Percentiles rank a stretch among this genome's conserved stretches.
These are phyloP conservation scores for Spongilla lacustris DNA, from an alignment of 37 sponge, comb jelly and placozoan genomes.

Conservation along the genomic window DNA sequence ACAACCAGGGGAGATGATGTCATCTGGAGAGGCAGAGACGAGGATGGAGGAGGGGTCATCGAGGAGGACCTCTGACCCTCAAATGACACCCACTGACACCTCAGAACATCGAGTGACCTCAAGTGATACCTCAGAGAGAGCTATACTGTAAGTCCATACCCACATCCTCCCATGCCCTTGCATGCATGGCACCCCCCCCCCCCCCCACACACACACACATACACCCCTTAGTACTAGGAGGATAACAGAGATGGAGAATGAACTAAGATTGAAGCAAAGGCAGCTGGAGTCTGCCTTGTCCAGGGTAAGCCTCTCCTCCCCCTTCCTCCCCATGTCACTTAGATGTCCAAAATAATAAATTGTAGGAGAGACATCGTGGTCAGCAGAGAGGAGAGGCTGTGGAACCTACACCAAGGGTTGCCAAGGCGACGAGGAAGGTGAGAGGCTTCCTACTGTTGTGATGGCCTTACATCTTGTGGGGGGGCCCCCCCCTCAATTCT, in stretches of 20 bases:
- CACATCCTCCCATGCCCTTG: neutral
- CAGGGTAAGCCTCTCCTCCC: neutral
- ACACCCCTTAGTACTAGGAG: neutral
- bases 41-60: neutral
- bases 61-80: neutral
- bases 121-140: neutral
- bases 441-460: neutral
- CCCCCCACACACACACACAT: no score
- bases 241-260: neutral
- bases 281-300: neutral
- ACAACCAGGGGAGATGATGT: neutral
- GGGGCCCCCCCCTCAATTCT: no score
- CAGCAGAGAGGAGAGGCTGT: neutral
- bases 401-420: neutral
- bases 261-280: neutral
- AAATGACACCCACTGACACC: neutral
- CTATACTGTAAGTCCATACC: neutral
- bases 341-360: neutral
- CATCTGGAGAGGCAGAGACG: neutral
- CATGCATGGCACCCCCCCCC: neutral
- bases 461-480: no score
- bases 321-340: neutral
- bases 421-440: neutral
- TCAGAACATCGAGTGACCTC: neutral
- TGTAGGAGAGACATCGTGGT: neutral